A percentile compares a stretch with the other conserved stretches of the same genome.
Evolutionary conservation across 1,140 invertebrate species (phyloP).

Genomic region (Euwallacea similis): DNA sequence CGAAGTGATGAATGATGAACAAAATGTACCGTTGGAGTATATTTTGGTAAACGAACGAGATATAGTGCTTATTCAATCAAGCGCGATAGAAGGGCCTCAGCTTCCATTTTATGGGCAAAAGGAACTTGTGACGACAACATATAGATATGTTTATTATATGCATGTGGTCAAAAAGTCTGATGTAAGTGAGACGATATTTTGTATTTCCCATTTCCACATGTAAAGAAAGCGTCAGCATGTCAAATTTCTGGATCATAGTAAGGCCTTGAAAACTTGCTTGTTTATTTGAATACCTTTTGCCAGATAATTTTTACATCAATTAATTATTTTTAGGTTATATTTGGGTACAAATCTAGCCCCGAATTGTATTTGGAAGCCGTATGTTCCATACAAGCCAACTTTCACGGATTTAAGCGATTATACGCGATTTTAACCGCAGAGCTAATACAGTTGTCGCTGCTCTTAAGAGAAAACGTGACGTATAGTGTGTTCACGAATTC

Average conservation of each 20-base stretch:
- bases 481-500: not conserved
- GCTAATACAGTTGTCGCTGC: not conserved
- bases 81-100: not conserved
- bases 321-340: not conserved
- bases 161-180: not conserved
- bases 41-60: not conserved
- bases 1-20: not conserved
- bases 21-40: not conserved
- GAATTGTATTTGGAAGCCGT: not conserved
- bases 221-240: no score
- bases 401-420: not conserved
- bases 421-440: not conserved
- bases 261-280: no score
- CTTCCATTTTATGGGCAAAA: not conserved
- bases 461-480: not conserved
- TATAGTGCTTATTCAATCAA: not conserved
- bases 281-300: no score
- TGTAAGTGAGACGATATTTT: not conserved
- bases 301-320: not conserved
- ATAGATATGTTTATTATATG: not conserved
- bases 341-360: not conserved
- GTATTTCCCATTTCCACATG: not conserved
- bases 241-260: no score
- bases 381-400: no score
- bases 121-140: not conserved